Base-by-base conservation (phyloP, 2,113 vertebrate species). In the Phrynocephalus versicolor region DNA sequence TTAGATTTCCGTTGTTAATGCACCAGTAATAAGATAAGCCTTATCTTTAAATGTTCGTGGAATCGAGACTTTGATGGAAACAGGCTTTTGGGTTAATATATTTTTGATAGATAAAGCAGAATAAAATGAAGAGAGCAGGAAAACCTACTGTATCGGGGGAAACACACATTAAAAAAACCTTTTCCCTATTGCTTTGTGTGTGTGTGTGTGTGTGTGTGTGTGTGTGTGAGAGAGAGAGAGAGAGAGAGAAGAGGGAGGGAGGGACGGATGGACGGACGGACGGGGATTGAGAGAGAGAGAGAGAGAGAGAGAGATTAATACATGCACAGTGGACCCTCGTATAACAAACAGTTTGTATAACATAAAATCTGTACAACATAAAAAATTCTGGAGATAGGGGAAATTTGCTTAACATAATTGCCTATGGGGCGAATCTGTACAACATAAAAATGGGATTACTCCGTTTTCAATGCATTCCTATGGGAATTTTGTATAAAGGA, bases 21-120 rank as follows among this genome's bases (percentile, higher is more conserved):
- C 94, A 93, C 92, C 84, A 94, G 91, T 93, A 91, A 93, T 90
- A 93, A 96, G 96, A 96, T 96, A 97, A 97, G 95, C 75, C 95
- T 97, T 97, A 97, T 97, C 97, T 96, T 92, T 89, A 94, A 96
- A 94, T 94, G 96, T 96, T 96, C 92, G 64, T 95, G 94, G 95
- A 96, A 96, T 94, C 10, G 41, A 95, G 95, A 96, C 96, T 96
- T 96, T 95, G 96, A 96, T 96, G 94, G 95, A 94, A 96, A 95
- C 95, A 94, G 94, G 90, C 94, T 95, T 94, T 95, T 89, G 94
- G 94, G 95, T 96, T 97, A 96, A 96, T 97, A 95, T 95, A 95
- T 92, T 96, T 97, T 95, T 95, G 92, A 95, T 94, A 97, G 96
- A 97, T 97, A 96, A 96, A 90, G 89, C 84, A 92, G 91, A 90